Conservation (phyloP, 2,797 vertebrate species). For the Liparis tanakae region DNA sequence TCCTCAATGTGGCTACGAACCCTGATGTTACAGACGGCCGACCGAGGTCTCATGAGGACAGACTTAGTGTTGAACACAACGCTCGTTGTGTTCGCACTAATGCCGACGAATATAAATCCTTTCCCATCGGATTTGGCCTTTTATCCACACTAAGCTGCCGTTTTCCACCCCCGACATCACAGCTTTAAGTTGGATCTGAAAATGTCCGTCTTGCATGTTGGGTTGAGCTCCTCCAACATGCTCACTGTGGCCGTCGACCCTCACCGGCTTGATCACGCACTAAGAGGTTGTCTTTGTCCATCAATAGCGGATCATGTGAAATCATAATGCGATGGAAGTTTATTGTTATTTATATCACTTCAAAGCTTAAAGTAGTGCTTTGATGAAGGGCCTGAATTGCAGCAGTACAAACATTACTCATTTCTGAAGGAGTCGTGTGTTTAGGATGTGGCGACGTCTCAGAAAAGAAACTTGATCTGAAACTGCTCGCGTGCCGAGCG, state of each 20-base stretch:
- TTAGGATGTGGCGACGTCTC: neutral
- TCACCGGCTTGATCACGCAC: neutral
- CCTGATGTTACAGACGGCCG: neutral
- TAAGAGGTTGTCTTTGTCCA: neutral
- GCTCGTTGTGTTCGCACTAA: neutral
- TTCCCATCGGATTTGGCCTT: constrained; percentile 4
- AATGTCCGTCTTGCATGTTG: accelerated
- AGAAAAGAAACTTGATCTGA: neutral
- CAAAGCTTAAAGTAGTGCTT: neutral
- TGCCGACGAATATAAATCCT: neutral
- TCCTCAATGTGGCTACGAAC: constrained; percentile 14
- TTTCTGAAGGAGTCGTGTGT: too few relatives aligned
- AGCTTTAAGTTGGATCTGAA: neutral
- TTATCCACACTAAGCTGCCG: neutral
- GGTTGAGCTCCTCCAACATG: neutral
- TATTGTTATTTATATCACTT: neutral
- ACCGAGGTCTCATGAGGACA: neutral
- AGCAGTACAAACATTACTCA: neutral
- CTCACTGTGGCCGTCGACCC: neutral
- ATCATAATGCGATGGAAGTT: neutral
- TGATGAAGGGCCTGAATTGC: neutral
- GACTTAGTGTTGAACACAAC: neutral
- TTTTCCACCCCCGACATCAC: neutral
- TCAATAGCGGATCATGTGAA: neutral
- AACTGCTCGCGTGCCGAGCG: neutral